phyloP scores from a whole-genome alignment of 2,113 vertebrate genomes.

The Hystrix brachyura region DNA sequence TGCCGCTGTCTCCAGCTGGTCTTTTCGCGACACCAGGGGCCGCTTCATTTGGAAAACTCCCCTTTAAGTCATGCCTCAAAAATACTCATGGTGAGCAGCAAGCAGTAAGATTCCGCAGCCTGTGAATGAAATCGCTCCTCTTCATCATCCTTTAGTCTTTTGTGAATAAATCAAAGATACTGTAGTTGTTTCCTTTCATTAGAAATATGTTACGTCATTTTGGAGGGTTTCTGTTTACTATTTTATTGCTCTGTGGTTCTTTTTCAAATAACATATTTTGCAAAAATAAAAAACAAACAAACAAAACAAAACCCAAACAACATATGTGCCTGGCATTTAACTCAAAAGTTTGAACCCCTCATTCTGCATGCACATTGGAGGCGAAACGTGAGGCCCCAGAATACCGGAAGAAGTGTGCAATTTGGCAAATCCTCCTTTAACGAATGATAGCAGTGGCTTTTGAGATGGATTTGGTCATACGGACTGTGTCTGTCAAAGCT shows the following conservation, averaged over 20 bases:
- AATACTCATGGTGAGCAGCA: neutral
- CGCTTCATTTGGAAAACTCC: neutral
- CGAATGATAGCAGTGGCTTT: constrained; percentile 51
- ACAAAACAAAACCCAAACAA: constrained; percentile 71
- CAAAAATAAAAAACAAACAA: constrained; percentile 59
- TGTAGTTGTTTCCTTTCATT: constrained; percentile 34
- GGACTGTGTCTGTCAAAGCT: constrained; percentile 54
- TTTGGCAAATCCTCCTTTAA: constrained; percentile 30
- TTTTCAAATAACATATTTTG: constrained; percentile 58
- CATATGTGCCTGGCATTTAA: constrained; percentile 58
- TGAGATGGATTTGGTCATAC: neutral
- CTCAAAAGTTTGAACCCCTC: constrained; percentile 45
- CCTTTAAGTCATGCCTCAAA: neutral
- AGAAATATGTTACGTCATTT: constrained; percentile 2
- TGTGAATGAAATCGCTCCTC: neutral
- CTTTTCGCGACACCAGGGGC: neutral
- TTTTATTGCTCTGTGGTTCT: constrained; percentile 50
- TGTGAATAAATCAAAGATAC: neutral
- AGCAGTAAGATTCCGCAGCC: constrained; percentile 28
- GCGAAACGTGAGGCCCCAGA: constrained; percentile 18
- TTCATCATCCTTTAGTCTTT: neutral
- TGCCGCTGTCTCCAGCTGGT: neutral
- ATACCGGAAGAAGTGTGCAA: neutral
- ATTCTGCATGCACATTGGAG: neutral
- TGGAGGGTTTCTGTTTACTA: constrained; percentile 49